Conservation (phyloP, 2,888 invertebrate species). For the Cephus spinipes region DNA sequence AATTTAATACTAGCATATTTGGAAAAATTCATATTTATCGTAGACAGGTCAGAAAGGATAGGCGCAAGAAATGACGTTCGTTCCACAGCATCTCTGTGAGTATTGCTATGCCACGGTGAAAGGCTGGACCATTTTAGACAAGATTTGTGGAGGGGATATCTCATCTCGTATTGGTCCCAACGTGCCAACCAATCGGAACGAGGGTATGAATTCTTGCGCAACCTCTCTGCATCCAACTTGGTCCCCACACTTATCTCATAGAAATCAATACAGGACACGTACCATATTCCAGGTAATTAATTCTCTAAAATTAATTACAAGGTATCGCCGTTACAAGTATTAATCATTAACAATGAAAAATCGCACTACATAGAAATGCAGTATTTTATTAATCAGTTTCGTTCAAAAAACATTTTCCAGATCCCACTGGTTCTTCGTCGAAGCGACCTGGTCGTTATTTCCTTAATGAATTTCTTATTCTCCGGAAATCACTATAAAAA, state of each 20-base stretch:
- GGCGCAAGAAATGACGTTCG: neutral
- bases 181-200: slow-evolving; percentile 51
- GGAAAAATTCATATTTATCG: neutral
- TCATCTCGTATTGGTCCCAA: slow-evolving; percentile 47
- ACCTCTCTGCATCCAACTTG: slow-evolving; percentile 39
- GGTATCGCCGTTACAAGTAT: neutral
- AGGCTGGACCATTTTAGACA: slow-evolving; percentile 54
- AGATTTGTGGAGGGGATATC: slow-evolving; percentile 47
- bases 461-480: slow-evolving; percentile 1
- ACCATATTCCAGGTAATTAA: neutral
- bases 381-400: neutral
- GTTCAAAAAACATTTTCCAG: neutral
- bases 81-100: neutral
- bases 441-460: slow-evolving; percentile 3
- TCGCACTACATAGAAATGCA: neutral
- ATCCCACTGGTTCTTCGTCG: neutral
- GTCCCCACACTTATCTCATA: slow-evolving; percentile 8
- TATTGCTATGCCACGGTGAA: slow-evolving; percentile 15
- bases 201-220: slow-evolving; percentile 49
- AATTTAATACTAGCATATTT: neutral
- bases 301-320: neutral
- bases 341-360: neutral
- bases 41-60: neutral
- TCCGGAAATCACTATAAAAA: slow-evolving; percentile 5
- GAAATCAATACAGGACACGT: neutral